phyloP scores from a whole-genome alignment of 1,140 invertebrate genomes.

The Drosophila burlai region DNA sequence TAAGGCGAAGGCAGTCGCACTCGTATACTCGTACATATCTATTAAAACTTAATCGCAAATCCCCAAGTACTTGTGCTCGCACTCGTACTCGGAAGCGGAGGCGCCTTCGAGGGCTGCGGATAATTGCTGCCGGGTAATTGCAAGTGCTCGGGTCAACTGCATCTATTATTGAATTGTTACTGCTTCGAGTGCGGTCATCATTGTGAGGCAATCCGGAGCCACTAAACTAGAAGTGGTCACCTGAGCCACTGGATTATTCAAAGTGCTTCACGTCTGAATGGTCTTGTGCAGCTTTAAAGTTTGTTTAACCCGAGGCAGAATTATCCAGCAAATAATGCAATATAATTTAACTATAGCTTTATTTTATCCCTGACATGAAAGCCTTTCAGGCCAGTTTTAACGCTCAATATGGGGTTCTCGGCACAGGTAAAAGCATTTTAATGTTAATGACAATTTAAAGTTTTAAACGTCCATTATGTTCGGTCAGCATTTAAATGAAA shows the following conservation, averaged over 20 bases:
- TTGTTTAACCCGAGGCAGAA: neutral
- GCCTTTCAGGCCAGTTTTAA: neutral
- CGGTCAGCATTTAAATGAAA: neutral
- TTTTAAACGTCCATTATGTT: neutral
- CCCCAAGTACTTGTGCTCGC: neutral
- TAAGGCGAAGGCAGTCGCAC: conserved; percentile 19
- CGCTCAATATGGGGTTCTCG: neutral
- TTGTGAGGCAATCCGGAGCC: conserved; percentile 11
- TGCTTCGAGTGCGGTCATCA: conserved; percentile 12
- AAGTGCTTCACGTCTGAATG: neutral
- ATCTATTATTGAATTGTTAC: conserved; percentile 8
- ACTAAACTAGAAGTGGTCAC: conserved; percentile 5
- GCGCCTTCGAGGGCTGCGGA: conserved; percentile 16
- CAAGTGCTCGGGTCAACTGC: conserved; percentile 23
- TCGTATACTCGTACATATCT: conserved; percentile 44
- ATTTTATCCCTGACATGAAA: neutral
- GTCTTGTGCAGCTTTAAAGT: neutral
- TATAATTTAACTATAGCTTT: too few species aligned
- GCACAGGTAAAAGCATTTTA: conserved; percentile 4
- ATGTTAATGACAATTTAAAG: conserved; percentile 10
- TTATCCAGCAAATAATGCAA: neutral
- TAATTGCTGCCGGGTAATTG: conserved; percentile 32
- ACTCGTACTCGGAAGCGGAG: conserved; percentile 1
- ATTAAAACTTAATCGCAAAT: conserved; percentile 61
- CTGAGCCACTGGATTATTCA: neutral